Base-by-base conservation (phyloP, 2,113 vertebrate species). In the Heloderma charlesbogerti region DNA sequence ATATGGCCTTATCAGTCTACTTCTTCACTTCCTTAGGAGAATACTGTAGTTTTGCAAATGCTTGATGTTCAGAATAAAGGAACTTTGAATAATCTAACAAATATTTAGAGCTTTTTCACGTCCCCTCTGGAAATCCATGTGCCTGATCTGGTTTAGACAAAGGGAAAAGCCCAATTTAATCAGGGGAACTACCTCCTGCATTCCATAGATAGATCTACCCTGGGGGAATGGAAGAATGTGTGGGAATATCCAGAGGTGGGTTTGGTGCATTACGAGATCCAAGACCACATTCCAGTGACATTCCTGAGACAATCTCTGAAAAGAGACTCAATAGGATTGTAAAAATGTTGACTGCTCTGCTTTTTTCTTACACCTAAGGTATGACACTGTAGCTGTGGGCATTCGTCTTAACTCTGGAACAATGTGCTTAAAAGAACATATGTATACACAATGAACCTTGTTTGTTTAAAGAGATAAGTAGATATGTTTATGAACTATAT, bases 111-210 rank as follows among this genome's bases (percentile, higher is more conserved):
- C 3, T 20, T 82, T 82, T 60, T 82, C 22, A 60, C 80, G n/a
- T 54, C 37, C 51, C 80, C 51, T 82, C n/a, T 3, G 80, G 80
- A 57, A 37, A 60, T 60, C 34, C 37, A 3, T 34, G 37, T 60
- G 80, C 51, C 80, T 60, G 51, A 37, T 60, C 54, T 37, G 51
- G 34, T 82, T 82, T 37, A 57, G 77, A 29, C 40, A 80, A 22
- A 51, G 37, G 45, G 78, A 27, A 80, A 80, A 51, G 27, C 45
- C 13, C 45, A 27, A 29, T 34, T 51, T 16, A 80, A 82, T 82
- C 51, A 82, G 54, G 80, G 80, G 51, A 82, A 82, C 51, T 82
- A 82, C 80, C 80, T 82, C 80, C 80, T 82, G 80, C 80, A 60
- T 82, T 57, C 80, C 80, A 34, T 60, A 60, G 54, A 18, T 60